Conservation (phyloP, 2,888 invertebrate genomes). For the Autographa pulchrina region DNA sequence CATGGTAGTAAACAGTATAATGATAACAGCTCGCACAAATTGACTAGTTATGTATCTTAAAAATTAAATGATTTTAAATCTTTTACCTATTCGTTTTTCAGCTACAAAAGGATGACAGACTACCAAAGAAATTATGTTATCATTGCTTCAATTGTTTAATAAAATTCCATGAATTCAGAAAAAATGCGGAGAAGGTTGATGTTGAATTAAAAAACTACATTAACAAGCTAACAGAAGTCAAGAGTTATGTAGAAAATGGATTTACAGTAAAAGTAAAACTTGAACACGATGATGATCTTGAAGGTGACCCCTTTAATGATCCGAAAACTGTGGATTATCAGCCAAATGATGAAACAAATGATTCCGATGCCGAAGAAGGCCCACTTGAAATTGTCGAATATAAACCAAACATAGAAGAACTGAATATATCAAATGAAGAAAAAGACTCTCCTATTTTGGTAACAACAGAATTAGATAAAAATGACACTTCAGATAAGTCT, state of each 20-base stretch:
- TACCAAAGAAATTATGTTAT: conserved; percentile 77
- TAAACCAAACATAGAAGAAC: conserved; percentile 3
- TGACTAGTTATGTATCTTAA: too few species aligned
- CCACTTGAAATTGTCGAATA: conserved; percentile 14
- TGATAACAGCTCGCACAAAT: too few species aligned
- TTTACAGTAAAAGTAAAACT: conserved; percentile 22
- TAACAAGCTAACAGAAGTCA: background rate
- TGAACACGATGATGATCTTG: conserved; percentile 18
- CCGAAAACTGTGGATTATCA: conserved; percentile 57
- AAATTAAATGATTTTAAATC: too few species aligned
- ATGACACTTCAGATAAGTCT: background rate
- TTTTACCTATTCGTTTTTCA: conserved; percentile 58
- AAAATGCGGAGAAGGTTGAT: conserved; percentile 44
- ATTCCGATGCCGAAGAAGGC: conserved; percentile 28
- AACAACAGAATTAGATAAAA: conserved; percentile 51
- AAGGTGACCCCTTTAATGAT: conserved; percentile 29
- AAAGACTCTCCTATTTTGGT: conserved; percentile 25
- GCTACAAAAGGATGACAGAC: conserved; percentile 70
- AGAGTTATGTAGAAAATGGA: background rate
- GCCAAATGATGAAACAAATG: conserved; percentile 53
- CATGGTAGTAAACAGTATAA: too few species aligned
- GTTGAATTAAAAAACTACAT: conserved; percentile 24
- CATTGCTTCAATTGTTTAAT: conserved; percentile 74
- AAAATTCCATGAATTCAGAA: conserved; percentile 74
- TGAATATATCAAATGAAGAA: background rate